A percentile compares a stretch with the other conserved stretches of the same genome.
Evolutionary conservation across 2,888 invertebrate species (phyloP).

Genomic region (Drosophila neotestacea): DNA sequence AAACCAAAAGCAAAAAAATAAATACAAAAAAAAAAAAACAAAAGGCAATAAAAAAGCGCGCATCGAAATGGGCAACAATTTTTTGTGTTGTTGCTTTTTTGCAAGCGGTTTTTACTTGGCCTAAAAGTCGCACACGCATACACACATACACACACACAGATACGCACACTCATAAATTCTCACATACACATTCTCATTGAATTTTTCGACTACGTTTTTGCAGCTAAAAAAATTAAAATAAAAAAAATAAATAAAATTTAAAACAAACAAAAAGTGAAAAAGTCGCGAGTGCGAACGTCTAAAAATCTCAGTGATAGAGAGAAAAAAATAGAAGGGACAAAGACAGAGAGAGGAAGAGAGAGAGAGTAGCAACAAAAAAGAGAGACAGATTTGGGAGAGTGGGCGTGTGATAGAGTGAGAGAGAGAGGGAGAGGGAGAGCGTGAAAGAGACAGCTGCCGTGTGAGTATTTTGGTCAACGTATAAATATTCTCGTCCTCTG

Average conservation of each 20-base stretch:
- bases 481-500: constrained; percentile 41
- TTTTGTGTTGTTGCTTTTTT: constrained; percentile 25
- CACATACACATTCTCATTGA: constrained; percentile 19
- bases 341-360: constrained; percentile 7
- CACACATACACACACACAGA: neutral
- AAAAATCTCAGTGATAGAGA: constrained; percentile 5
- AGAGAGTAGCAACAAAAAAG: constrained; percentile 2
- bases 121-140: constrained; percentile 36
- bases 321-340: neutral
- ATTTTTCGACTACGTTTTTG: constrained; percentile 49
- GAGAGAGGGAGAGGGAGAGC: constrained; percentile 2
- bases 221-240: constrained; percentile 43
- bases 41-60: constrained; percentile 41
- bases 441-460: constrained; percentile 40
- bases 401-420: constrained; percentile 8
- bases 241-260: constrained; percentile 13
- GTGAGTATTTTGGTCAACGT: constrained; percentile 51
- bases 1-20: constrained; percentile 15
- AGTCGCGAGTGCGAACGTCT: constrained; percentile 36
- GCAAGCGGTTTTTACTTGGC: constrained; percentile 44
- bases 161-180: neutral
- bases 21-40: constrained; percentile 15
- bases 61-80: constrained; percentile 45
- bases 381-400: constrained; percentile 9
- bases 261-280: constrained; percentile 34